These are phyloP conservation scores for Xiphorhynchus erythropygius DNA, from an alignment of 2,797 vertebrate species.

Conservation along the genomic window DNA sequence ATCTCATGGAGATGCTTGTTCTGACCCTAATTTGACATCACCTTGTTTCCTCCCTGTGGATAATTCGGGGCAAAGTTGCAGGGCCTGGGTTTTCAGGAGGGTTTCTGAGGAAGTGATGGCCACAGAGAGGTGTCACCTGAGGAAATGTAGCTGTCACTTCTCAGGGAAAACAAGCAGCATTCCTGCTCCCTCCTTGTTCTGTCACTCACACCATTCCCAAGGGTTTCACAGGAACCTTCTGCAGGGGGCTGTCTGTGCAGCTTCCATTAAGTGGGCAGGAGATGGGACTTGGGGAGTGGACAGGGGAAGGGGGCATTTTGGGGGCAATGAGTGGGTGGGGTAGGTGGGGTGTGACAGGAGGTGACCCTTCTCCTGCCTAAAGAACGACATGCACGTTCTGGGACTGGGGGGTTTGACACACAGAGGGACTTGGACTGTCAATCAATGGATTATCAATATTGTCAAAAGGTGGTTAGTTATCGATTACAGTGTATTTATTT, in stretches of 20 bases:
- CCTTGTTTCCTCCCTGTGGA: neutral
- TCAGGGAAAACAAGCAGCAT: neutral
- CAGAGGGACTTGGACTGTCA: neutral
- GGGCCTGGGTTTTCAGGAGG: neutral
- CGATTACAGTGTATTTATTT: neutral
- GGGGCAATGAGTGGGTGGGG: neutral
- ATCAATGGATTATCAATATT: neutral
- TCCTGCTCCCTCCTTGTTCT: neutral
- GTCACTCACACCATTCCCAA: neutral
- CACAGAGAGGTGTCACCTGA: neutral
- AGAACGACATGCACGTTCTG: fast-evolving
- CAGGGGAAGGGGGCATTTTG: neutral
- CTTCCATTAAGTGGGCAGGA: neutral
- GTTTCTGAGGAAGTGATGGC: neutral
- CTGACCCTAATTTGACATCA: neutral
- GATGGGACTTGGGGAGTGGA: neutral
- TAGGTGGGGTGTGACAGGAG: neutral
- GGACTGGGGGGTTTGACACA: neutral
- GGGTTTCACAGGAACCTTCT: neutral
- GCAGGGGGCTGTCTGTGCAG: neutral
- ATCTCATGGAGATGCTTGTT: fast-evolving
- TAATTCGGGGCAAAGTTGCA: neutral
- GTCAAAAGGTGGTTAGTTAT: neutral
- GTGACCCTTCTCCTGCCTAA: neutral
- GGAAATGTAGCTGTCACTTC: neutral